Conservation (phyloP, 2,113 vertebrate species). For the Kryptolebias marmoratus region DNA sequence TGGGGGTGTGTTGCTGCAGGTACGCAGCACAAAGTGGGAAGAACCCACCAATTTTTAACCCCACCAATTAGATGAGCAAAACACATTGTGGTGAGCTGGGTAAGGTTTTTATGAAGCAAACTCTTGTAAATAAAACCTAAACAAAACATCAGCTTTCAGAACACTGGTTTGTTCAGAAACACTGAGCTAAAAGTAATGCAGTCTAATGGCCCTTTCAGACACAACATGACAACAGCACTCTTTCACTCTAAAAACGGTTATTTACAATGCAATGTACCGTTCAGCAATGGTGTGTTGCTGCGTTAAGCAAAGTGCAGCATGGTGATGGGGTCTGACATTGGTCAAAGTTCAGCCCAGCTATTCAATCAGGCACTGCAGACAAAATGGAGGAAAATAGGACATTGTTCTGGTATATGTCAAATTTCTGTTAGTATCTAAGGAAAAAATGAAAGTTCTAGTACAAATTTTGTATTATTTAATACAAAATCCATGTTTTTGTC, state of each 20-base stretch:
- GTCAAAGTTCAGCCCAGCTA: background rate
- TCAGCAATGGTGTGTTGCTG: background rate
- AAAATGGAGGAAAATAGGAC: background rate
- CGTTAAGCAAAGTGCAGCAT: background rate
- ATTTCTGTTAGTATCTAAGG: too few relatives aligned
- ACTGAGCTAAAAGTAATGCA: slow-evolving; percentile 10
- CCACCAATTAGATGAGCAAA: slow-evolving; percentile 39
- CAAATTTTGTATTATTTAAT: too few relatives aligned
- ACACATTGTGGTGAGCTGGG: slow-evolving; percentile 1
- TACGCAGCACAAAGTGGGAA: slow-evolving; percentile 19
- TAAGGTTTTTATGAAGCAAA: slow-evolving; percentile 18
- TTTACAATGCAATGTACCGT: background rate
- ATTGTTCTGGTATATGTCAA: background rate
- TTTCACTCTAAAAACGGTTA: slow-evolving; percentile 2
- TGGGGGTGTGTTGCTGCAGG: slow-evolving; percentile 42
- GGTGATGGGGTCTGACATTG: background rate
- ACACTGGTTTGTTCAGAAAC: background rate
- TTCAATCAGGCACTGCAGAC: background rate
- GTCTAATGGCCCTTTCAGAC: slow-evolving; percentile 11
- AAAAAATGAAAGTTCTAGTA: too few relatives aligned
- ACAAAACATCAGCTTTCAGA: background rate
- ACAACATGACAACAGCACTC: background rate
- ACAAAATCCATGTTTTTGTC: too few relatives aligned
- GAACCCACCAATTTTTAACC: slow-evolving; percentile 31
- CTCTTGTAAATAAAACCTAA: background rate